Percentiles rank a stretch among this genome's conserved stretches.
These are phyloP conservation scores for Zootermopsis nevadensis DNA, from an alignment of 2,888 invertebrate species.

Conservation along the genomic window DNA sequence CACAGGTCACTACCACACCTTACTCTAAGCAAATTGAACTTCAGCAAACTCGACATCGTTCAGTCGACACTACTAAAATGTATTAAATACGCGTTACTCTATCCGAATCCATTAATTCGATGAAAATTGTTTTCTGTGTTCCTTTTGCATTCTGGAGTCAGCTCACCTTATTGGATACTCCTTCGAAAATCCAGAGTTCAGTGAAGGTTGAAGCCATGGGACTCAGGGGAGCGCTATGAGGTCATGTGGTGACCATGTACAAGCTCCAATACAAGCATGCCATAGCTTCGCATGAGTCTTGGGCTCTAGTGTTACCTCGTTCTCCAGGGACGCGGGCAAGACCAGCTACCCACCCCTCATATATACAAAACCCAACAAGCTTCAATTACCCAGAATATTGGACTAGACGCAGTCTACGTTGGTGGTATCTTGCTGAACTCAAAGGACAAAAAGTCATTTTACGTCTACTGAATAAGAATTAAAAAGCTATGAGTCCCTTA, in stretches of 20 bases:
- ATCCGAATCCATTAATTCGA: conserved; percentile 12
- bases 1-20: background rate
- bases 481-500: too few species aligned
- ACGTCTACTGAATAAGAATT: background rate
- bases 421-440: background rate
- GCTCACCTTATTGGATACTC: conserved; percentile 4
- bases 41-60: background rate
- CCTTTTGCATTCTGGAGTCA: background rate
- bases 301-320: background rate
- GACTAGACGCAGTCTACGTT: background rate
- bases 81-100: conserved; percentile 3
- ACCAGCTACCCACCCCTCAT: background rate
- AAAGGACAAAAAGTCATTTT: background rate
- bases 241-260: conserved; percentile 9
- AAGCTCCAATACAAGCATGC: conserved; percentile 10
- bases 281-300: conserved; percentile 23
- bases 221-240: conserved; percentile 21
- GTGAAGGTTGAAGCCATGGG: conserved; percentile 26
- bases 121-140: conserved; percentile 10
- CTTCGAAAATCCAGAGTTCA: conserved; percentile 37
- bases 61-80: background rate
- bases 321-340: background rate
- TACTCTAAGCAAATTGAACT: conserved; percentile 8
- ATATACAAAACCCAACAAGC: conserved; percentile 20
- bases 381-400: conserved; percentile 13